These are phyloP conservation scores for Cancer borealis DNA, from an alignment of 2,888 invertebrate species.

Conservation along the genomic window DNA sequence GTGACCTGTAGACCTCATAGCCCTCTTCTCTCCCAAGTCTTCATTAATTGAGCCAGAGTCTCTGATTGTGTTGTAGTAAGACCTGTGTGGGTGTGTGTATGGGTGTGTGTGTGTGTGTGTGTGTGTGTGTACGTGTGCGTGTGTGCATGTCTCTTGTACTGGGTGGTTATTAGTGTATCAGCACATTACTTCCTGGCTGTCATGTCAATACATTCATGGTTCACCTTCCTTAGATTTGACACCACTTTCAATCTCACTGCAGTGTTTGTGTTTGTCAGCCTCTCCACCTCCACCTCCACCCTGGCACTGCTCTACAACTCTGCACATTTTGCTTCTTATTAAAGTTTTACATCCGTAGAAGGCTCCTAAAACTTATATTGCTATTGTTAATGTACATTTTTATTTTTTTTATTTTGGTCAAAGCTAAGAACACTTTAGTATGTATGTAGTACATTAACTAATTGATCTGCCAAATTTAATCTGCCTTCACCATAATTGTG, in stretches of 20 bases:
- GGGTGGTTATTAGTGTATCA: background rate
- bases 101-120: constrained; percentile 39
- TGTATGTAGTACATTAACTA: background rate
- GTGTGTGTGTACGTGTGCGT: background rate
- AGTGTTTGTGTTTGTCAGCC: background rate
- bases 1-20: constrained; percentile 52
- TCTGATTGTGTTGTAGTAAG: constrained; percentile 64
- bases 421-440: background rate
- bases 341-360: background rate
- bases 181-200: constrained; percentile 23
- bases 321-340: constrained; percentile 23
- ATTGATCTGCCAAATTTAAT: background rate
- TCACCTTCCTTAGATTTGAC: background rate
- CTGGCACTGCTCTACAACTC: background rate
- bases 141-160: background rate
- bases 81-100: constrained; percentile 59
- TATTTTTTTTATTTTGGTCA: background rate
- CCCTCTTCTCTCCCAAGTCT: constrained; percentile 53
- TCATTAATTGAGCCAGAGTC: constrained; percentile 56
- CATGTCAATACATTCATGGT: background rate
- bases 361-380: background rate
- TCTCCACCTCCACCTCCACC: background rate
- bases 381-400: background rate
- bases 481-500: background rate
- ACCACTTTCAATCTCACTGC: background rate